Evolutionary conservation across 1,140 invertebrate genomes (phyloP), one percentile per base, ranked within the genome.

Genomic region (Steinernema khuongi): DNA sequence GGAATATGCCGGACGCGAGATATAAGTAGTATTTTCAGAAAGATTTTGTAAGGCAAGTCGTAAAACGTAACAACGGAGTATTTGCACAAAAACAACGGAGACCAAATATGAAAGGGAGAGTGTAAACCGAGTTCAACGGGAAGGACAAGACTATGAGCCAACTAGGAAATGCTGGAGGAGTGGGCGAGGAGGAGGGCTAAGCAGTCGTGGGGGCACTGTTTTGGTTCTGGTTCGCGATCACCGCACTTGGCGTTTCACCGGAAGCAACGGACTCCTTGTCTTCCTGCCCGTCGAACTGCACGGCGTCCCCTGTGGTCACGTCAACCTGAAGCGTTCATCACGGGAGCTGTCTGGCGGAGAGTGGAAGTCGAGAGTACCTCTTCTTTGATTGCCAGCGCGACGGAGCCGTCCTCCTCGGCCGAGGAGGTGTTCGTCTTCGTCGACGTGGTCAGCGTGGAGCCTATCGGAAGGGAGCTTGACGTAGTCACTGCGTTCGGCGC

Each of bases 51-150:
- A 60, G 50, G 50, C 50, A 60, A 60, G 50, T 60, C 26, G 50
- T 22, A 60, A 60, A 22, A 60, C 50, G 50, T 60, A 60, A 60
- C 50, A 60, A 60, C 22, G 50, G 4, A 26, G 19, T 60, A 60
- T 60, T 60, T 60, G 50, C 50, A 60, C 50, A 60, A 60, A n/a
- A 60, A 60, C 50, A 60, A 60, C 22, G 50, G 50, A 60, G 50
- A 60, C 50, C 50, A 60, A 60, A 60, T 17, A 11, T 60, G 50
- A 60, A 60, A 22, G 19, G n/a, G 19, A 26, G n/a, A n/a, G n/a
- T n/a, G n/a, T n/a, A n/a, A 60, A 60, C 50, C 50, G 50, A 60
- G 50, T 60, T 60, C 11, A 60, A 11, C 26, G 50, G 26, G 11
- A 17, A n/a, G n/a, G 50, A 60, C 26, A 14, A 17, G 14, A 60